Conservation (phyloP, 1,140 invertebrate genomes). For the Meloidogyne exigua region DNA sequence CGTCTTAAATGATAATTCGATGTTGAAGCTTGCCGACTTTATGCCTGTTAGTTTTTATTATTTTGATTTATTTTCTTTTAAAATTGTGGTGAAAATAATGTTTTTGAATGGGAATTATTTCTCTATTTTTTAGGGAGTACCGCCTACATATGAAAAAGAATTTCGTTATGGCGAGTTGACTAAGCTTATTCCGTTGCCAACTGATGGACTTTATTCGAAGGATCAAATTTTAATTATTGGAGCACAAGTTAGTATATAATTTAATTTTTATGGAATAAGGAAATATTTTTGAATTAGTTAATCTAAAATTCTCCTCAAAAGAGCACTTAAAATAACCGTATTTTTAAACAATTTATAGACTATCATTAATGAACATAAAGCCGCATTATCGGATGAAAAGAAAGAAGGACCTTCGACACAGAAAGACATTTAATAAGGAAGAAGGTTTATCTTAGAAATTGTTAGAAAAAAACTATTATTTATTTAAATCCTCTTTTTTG, state of each 20-base stretch:
- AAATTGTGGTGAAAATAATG: too few relatives aligned
- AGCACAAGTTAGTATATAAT: slow-evolving; percentile 3
- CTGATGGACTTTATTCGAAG: slow-evolving; percentile 8
- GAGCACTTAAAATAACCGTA: too few relatives aligned
- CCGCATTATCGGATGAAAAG: neutral
- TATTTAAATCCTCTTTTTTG: too few relatives aligned
- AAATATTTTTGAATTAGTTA: neutral
- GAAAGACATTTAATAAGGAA: neutral
- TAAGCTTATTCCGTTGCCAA: neutral
- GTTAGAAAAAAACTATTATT: too few relatives aligned
- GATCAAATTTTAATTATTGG: slow-evolving; percentile 21
- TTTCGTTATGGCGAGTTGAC: slow-evolving; percentile 14
- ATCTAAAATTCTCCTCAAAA: too few relatives aligned
- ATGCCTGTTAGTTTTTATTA: neutral
- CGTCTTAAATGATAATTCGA: neutral
- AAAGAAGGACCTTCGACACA: neutral
- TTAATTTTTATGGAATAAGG: neutral
- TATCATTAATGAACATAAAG: neutral
- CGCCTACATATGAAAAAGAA: slow-evolving; percentile 2
- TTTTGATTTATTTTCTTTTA: too few relatives aligned
- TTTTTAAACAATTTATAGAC: neutral
- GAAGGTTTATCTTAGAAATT: neutral
- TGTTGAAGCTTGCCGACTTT: slow-evolving; percentile 20
- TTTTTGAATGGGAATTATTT: too few relatives aligned
- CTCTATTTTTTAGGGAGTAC: neutral